phyloP scores from a whole-genome alignment of 2,113 vertebrate genomes.

The Myotis davidii region DNA sequence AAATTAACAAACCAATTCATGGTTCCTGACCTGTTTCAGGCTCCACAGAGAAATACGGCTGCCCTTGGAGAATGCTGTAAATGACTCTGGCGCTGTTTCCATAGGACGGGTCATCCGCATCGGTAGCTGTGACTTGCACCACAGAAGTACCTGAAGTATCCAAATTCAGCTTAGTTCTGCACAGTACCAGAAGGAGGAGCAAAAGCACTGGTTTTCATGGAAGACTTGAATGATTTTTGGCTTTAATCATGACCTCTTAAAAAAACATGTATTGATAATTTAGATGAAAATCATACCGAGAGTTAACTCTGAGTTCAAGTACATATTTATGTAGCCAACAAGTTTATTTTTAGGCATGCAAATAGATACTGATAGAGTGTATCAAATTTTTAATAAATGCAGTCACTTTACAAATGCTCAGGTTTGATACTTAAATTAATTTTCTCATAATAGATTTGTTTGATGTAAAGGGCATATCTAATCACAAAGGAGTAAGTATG shows the following conservation, averaged over 20 bases:
- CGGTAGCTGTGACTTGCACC: slow-evolving; percentile 90
- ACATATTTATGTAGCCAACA: not conserved
- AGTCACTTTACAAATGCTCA: not conserved
- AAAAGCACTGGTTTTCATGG: slow-evolving; percentile 68
- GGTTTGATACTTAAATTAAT: slow-evolving; percentile 40
- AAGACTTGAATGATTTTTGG: slow-evolving; percentile 51
- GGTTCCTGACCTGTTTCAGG: slow-evolving; percentile 88
- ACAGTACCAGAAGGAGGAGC: slow-evolving; percentile 50
- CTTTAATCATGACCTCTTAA: slow-evolving; percentile 50
- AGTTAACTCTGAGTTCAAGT: not conserved
- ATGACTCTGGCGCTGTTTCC: slow-evolving; percentile 91
- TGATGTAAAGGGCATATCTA: slow-evolving; percentile 53
- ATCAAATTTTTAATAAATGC: not conserved
- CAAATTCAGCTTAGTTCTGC: slow-evolving; percentile 80
- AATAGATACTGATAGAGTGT: not conserved
- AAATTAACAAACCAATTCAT: not conserved
- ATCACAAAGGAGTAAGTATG: slow-evolving; percentile 66
- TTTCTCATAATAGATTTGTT: slow-evolving; percentile 56
- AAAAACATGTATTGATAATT: not conserved
- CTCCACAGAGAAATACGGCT: slow-evolving; percentile 91
- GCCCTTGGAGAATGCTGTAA: slow-evolving; percentile 91
- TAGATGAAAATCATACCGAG: not conserved
- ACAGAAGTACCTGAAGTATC: slow-evolving; percentile 89
- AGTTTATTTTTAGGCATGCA: not conserved
- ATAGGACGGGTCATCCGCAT: slow-evolving; percentile 90